These are phyloP conservation scores for Hystrix brachyura DNA, from an alignment of 2,113 vertebrate species.

Conservation along the genomic window DNA sequence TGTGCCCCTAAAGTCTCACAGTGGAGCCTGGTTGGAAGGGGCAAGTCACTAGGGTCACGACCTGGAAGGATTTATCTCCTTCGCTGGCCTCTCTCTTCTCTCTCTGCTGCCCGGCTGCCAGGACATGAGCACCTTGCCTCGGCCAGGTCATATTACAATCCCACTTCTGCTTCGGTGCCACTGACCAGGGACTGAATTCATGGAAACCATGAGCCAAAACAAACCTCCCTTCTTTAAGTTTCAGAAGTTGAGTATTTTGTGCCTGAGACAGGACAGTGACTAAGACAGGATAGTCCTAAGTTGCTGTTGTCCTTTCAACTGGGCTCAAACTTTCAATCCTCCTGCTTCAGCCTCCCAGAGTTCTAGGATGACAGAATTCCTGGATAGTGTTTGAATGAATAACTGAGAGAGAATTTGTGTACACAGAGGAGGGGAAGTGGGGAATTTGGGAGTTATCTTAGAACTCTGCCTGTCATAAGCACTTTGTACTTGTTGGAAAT, in stretches of 20 bases:
- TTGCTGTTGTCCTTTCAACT: not conserved
- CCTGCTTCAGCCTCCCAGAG: not conserved
- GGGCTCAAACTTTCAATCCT: not conserved
- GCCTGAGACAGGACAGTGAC: not conserved
- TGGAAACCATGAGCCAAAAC: not conserved
- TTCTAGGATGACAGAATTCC: no score
- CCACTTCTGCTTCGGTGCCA: not conserved
- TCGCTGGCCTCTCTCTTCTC: not conserved
- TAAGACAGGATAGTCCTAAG: not conserved
- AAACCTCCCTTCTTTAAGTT: not conserved
- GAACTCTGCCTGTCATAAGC: not conserved
- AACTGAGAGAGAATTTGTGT: not conserved
- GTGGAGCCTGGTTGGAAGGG: not conserved
- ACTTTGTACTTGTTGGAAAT: rapidly evolving
- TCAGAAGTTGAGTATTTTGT: not conserved
- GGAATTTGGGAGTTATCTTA: not conserved
- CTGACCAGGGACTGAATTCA: not conserved
- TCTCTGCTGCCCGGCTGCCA: not conserved
- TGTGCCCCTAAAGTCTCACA: not conserved
- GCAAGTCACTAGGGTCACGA: not conserved
- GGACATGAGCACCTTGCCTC: not conserved
- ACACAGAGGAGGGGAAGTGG: rapidly evolving
- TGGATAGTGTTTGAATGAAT: not conserved
- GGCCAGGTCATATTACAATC: rapidly evolving
- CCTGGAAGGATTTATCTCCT: not conserved